Percentiles rank a stretch among this genome's conserved stretches.
These are phyloP conservation scores for Ondatra zibethicus DNA, from an alignment of 2,113 vertebrate genomes.

Conservation along the genomic window DNA sequence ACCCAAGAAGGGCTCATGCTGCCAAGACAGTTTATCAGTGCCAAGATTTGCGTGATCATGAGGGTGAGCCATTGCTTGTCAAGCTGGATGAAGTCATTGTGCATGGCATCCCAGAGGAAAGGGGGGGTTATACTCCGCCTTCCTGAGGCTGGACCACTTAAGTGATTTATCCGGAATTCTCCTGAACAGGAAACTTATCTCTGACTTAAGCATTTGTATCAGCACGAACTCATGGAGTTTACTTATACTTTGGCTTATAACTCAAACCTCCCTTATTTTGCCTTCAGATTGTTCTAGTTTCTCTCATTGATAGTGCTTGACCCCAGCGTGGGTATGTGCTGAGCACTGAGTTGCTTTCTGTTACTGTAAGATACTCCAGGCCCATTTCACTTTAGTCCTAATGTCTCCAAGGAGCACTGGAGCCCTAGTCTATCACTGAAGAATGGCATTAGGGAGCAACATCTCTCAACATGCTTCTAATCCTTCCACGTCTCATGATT, in stretches of 20 bases:
- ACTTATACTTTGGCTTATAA: slow-evolving; percentile 9
- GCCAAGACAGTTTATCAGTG: neutral
- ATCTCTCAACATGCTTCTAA: neutral
- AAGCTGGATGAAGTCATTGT: neutral
- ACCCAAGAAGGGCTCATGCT: neutral
- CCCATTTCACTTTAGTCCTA: neutral
- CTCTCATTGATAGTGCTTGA: too few species aligned
- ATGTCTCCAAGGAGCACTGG: neutral
- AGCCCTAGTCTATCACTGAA: neutral
- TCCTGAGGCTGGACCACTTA: neutral
- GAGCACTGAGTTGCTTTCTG: neutral
- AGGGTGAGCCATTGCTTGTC: neutral
- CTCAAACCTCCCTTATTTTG: neutral
- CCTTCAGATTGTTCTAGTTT: neutral
- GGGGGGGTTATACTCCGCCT: neutral
- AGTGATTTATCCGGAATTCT: neutral
- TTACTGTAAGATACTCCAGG: neutral
- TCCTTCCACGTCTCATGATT: neutral
- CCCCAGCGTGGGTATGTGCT: neutral
- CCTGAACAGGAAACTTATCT: neutral
- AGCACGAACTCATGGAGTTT: neutral
- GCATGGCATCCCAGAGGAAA: neutral
- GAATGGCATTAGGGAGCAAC: neutral
- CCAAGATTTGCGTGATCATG: neutral
- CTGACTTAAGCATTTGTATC: neutral